Percentiles rank a stretch among this genome's conserved stretches.
These are phyloP conservation scores for Cephus cinctus DNA, from an alignment of 1,140 invertebrate species.

Conservation along the genomic window DNA sequence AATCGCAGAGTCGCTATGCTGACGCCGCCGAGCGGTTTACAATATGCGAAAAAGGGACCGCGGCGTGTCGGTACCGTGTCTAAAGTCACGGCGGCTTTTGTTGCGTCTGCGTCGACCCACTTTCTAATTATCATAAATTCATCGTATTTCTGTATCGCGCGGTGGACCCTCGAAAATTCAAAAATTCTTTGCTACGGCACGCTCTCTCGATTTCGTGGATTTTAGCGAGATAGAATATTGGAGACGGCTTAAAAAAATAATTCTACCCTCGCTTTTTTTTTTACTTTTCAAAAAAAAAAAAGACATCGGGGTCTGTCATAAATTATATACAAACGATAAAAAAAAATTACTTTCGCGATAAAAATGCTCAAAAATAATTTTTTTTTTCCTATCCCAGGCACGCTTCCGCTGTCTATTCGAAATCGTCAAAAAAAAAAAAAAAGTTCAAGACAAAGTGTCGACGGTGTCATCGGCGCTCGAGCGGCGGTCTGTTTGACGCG, in stretches of 20 bases:
- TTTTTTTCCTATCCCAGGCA: no score
- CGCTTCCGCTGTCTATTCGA: no score
- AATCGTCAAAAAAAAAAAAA: no score
- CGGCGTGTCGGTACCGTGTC: slow-evolving; percentile 12
- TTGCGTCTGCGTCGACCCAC: slow-evolving; percentile 19
- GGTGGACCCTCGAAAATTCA: slow-evolving; percentile 33
- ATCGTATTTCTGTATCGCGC: slow-evolving; percentile 41
- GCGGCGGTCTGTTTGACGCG: neutral
- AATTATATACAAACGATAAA: no score
- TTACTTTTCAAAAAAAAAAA: slow-evolving; percentile 7
- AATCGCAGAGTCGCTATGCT: slow-evolving; percentile 25
- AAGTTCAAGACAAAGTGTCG: no score
- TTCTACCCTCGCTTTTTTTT: slow-evolving; percentile 2
- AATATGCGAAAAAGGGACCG: slow-evolving; percentile 16
- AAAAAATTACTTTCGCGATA: slow-evolving; percentile 8
- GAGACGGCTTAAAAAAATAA: slow-evolving; percentile 12
- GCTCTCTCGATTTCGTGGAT: slow-evolving; percentile 33
- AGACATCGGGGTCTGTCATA: no score
- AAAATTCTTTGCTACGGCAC: slow-evolving; percentile 37
- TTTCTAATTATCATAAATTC: slow-evolving; percentile 47
- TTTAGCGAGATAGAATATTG: slow-evolving; percentile 12
- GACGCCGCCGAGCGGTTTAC: slow-evolving; percentile 15
- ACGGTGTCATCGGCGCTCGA: neutral
- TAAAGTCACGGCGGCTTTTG: slow-evolving; percentile 23
- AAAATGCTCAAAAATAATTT: slow-evolving; percentile 1